Base-by-base conservation (phyloP, 2,113 vertebrate genomes). In the Vireo altiloquus region DNA sequence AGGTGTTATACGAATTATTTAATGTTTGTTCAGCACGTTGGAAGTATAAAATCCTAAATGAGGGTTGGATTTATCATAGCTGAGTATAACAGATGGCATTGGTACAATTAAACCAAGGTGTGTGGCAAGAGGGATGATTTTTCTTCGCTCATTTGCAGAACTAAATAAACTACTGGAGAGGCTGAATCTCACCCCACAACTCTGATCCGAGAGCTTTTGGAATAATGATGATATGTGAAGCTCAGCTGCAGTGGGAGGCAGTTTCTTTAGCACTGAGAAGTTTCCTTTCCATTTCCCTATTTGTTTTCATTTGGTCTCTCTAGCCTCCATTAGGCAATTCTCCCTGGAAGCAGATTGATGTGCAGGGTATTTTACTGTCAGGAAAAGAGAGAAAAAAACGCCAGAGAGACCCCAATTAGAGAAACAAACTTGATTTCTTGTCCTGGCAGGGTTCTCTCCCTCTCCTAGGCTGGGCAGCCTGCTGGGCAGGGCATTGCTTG, bases 261-360 rank as follows among this genome's bases (percentile, higher is more conserved):
- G 22, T 22, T 78, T 75, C 79, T 80, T 63, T 18, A 86, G 64
- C 53, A 49, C n/a, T 50, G 77, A n/a, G 35, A 52, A 80, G 37
- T 69, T 86, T 54, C 8, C 2, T 72, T 84, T 53, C 46, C 8
- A 5, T 75, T 75, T 72, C 79, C 44, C 2, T 76, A 50, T 93
- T 94, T 96, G 68, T 80, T 94, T 94, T 77, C 37, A 57, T 92
- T 94, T 87, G 50, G 30, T 68, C 39, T 92, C 72, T 65, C 59
- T 19, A 22, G 21, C 53, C 56, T 64, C 61, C 31, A 42, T 63
- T 65, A 69, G 61, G 63, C 37, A 65, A 40, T 76, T 84, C 79
- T 69, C 49, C 39, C 63, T 75, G 65, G 49, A 18, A 84, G 35
- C 2, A 47, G 27, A 68, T 60, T 65, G 77, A 49, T 53, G 47